These are phyloP conservation scores for Microtus montanus DNA, from an alignment of 2,113 vertebrate species.

Conservation along the genomic window DNA sequence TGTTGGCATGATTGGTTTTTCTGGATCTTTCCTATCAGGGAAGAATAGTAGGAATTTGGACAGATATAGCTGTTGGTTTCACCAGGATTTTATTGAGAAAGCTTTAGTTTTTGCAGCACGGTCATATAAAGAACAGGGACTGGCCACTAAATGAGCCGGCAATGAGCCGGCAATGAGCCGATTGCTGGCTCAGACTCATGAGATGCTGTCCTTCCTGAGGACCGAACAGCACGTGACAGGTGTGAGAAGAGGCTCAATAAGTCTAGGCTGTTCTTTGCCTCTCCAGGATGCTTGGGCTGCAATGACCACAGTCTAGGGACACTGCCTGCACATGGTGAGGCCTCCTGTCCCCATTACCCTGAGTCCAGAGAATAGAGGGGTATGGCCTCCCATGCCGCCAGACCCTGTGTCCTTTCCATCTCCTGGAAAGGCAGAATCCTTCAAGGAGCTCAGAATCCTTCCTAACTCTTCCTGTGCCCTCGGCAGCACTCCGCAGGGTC, in stretches of 20 bases:
- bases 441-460: neutral
- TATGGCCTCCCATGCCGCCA: rapidly evolving
- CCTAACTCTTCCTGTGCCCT: neutral
- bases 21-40: neutral
- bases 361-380: neutral
- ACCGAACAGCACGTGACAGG: neutral
- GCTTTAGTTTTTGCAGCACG: neutral
- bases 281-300: neutral
- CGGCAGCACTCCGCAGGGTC: neutral
- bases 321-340: neutral
- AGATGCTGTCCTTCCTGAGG: neutral
- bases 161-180: neutral
- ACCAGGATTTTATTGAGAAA: neutral
- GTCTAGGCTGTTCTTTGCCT: neutral
- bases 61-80: neutral
- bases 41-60: neutral
- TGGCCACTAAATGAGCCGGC: neutral
- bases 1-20: neutral
- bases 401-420: neutral
- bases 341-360: neutral
- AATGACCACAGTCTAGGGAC: neutral
- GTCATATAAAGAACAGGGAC: neutral
- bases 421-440: neutral
- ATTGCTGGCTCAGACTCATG: neutral
- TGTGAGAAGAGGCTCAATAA: neutral